Evolutionary conservation across 2,888 invertebrate species (phyloP).

Genomic region (Notocelia uddmanniana): DNA sequence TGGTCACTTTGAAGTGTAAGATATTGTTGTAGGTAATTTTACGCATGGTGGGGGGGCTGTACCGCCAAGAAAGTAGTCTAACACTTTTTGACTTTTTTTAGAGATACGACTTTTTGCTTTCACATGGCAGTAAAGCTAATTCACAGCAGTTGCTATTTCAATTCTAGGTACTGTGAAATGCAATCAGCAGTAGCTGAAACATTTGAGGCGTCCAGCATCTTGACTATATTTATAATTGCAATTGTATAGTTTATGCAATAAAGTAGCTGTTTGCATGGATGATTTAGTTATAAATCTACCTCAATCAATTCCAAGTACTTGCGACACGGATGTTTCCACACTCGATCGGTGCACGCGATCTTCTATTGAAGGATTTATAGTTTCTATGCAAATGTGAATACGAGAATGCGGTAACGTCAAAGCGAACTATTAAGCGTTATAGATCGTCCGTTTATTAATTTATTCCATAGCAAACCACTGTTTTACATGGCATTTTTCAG

Average conservation of each 20-base stretch:
- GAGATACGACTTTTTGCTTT: not conserved
- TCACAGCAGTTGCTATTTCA: not conserved
- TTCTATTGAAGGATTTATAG: constrained; percentile 26
- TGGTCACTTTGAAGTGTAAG: not conserved
- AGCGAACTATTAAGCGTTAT: not conserved
- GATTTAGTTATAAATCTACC: not conserved
- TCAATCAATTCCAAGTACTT: constrained; percentile 3
- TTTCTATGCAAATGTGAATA: constrained; percentile 23
- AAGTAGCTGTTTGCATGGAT: not conserved
- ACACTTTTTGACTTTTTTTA: too few species aligned
- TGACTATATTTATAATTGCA: not conserved
- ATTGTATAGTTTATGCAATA: not conserved
- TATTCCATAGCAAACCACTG: too few species aligned
- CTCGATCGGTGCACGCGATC: constrained; percentile 30
- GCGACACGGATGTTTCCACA: constrained; percentile 26
- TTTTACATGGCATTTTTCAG: too few species aligned
- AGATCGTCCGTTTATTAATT: too few species aligned
- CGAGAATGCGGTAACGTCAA: not conserved
- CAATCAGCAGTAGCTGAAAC: not conserved
- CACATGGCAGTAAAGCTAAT: not conserved
- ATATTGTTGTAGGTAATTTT: not conserved
- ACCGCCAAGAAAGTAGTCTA: too few species aligned
- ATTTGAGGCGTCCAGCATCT: not conserved
- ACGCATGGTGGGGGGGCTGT: not conserved
- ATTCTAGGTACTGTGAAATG: constrained; percentile 1